A percentile compares a stretch with the other conserved stretches of the same genome.
Evolutionary conservation across 2,888 invertebrate genomes (phyloP).

Genomic region (Cinara cedri): DNA sequence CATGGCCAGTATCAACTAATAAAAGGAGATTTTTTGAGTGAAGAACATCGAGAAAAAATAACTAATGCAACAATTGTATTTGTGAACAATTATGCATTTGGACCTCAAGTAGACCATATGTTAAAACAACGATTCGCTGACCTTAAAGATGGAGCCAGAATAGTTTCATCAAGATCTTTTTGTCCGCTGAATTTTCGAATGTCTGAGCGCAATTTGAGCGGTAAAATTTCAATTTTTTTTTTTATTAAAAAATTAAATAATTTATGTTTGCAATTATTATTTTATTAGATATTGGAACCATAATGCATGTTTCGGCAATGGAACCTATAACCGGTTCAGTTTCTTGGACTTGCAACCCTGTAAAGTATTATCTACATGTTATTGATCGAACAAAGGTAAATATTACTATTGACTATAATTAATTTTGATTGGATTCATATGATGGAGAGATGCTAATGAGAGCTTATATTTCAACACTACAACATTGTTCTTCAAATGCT

Average conservation of each 20-base stretch:
- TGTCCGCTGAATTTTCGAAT: constrained; percentile 98
- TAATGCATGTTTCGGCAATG: constrained; percentile 98
- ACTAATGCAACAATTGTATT: constrained; percentile 94
- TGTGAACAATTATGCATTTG: constrained; percentile 99
- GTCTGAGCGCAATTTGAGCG: constrained; percentile 95
- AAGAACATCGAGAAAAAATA: constrained; percentile 91
- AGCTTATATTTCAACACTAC: neutral
- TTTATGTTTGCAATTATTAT: constrained; percentile 22
- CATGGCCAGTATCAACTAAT: constrained; percentile 88
- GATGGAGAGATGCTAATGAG: neutral
- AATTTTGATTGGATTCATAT: neutral
- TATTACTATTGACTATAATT: neutral
- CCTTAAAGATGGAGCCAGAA: constrained; percentile 91
- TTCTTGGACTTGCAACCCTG: constrained; percentile 99
- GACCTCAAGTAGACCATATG: constrained; percentile 95
- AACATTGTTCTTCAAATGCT: neutral
- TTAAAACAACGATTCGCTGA: constrained; percentile 95
- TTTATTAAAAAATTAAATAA: constrained; percentile 39
- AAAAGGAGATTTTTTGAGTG: constrained; percentile 92
- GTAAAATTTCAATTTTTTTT: constrained; percentile 62
- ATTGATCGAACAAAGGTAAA: constrained; percentile 89
- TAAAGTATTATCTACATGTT: constrained; percentile 96
- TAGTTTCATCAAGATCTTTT: constrained; percentile 98
- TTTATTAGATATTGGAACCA: constrained; percentile 87
- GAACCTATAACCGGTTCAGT: constrained; percentile 93